Percentiles rank a stretch among this genome's conserved stretches.
Evolutionary conservation across 2,888 invertebrate species (phyloP).

Genomic region (Hybos culiciformis): DNA sequence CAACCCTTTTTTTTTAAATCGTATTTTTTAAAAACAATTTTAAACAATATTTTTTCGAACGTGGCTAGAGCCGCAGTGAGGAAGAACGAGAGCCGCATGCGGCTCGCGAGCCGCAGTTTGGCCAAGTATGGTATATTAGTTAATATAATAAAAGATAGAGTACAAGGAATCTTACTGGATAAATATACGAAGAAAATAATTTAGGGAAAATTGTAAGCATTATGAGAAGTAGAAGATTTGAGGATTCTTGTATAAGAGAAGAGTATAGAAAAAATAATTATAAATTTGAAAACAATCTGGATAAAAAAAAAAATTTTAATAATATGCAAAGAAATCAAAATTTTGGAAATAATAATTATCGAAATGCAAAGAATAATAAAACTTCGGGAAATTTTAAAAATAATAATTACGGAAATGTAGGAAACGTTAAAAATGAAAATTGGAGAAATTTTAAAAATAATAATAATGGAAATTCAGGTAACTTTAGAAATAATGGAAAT

Average conservation of each 20-base stretch:
- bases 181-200: slow-evolving; percentile 1
- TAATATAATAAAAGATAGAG: slow-evolving; percentile 1
- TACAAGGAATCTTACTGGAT: slow-evolving; percentile 1
- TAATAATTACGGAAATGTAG: not conserved
- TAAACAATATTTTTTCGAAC: too few relatives aligned
- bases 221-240: not conserved
- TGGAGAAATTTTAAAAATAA: not conserved
- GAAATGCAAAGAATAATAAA: not conserved
- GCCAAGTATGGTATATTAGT: too few relatives aligned
- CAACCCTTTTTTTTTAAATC: too few relatives aligned
- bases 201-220: not conserved
- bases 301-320: not conserved
- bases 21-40: too few relatives aligned
- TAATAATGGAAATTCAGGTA: not conserved
- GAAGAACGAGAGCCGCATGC: too few relatives aligned
- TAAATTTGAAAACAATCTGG: not conserved
- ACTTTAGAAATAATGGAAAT: not conserved
- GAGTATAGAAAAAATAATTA: not conserved
- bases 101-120: too few relatives aligned
- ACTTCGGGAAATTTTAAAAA: not conserved
- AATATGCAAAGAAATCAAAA: not conserved
- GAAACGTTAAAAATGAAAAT: not conserved
- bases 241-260: not conserved
- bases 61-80: too few relatives aligned
- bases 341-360: not conserved